These are phyloP conservation scores for Denticeps clupeoides DNA, from an alignment of 2,797 vertebrate species.

Conservation along the genomic window DNA sequence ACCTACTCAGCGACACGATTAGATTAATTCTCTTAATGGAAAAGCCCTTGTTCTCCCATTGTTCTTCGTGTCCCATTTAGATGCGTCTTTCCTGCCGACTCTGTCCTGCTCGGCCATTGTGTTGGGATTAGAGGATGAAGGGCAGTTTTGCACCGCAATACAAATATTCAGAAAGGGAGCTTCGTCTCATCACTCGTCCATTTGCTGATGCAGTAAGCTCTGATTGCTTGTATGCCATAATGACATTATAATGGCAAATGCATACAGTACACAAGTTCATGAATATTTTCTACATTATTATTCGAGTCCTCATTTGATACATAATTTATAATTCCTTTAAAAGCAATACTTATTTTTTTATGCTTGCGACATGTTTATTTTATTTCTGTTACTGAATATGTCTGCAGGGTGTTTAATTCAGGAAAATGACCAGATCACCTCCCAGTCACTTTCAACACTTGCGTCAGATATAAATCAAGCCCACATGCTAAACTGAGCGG, in stretches of 20 bases:
- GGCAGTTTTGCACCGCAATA: not conserved
- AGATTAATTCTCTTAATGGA: constrained; percentile 63
- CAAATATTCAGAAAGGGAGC: not conserved
- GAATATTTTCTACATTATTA: too few species aligned
- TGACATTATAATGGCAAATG: not conserved
- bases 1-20: constrained; percentile 42
- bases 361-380: too few species aligned
- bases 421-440: too few species aligned
- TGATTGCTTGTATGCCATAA: not conserved
- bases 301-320: too few species aligned
- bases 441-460: too few species aligned
- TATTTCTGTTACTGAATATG: too few species aligned
- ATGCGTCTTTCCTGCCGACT: constrained; percentile 30
- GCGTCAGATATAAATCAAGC: too few species aligned
- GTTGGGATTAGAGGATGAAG: constrained; percentile 9
- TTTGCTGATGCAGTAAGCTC: not conserved
- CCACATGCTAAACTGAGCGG: too few species aligned
- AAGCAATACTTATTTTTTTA: too few species aligned
- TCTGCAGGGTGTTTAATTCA: too few species aligned
- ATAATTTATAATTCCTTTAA: too few species aligned
- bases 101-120: constrained; percentile 4
- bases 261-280: too few species aligned
- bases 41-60: constrained; percentile 43
- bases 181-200: not conserved
- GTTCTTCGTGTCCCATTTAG: constrained; percentile 42